Evolutionary conservation across 1,140 invertebrate genomes (phyloP).

Genomic region (Lucilia cuprina): DNA sequence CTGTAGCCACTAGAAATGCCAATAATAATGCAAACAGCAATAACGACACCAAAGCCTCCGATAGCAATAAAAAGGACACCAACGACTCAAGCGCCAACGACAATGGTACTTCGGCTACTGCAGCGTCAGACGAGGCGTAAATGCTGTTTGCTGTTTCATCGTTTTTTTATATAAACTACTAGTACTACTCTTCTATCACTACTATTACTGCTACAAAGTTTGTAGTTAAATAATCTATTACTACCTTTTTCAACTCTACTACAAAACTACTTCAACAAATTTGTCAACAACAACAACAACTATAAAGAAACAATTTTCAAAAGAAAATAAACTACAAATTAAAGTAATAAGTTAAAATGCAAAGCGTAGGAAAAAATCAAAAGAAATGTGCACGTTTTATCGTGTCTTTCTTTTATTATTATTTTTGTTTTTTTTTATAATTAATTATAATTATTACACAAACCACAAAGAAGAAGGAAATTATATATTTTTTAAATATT

Average conservation of each 20-base stretch:
- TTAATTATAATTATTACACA: background rate
- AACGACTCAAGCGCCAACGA: constrained; percentile 32
- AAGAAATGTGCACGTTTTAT: background rate
- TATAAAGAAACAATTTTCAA: background rate
- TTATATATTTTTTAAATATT: constrained; percentile 23
- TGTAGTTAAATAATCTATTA: background rate
- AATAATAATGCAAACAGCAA: constrained; percentile 40
- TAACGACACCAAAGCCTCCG: constrained; percentile 41
- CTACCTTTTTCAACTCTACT: background rate
- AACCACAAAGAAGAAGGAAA: background rate
- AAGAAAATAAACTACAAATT: background rate
- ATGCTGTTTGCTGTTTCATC: background rate
- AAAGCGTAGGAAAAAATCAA: background rate
- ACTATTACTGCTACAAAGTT: background rate
- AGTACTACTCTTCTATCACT: background rate
- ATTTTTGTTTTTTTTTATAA: background rate
- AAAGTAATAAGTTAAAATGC: background rate
- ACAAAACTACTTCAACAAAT: background rate
- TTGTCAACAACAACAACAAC: background rate
- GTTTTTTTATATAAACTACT: background rate
- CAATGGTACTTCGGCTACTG: constrained; percentile 27
- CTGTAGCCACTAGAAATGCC: constrained; percentile 47
- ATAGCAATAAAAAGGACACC: constrained; percentile 32
- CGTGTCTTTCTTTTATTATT: background rate
- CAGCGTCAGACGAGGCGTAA: constrained; percentile 39